phyloP scores from a whole-genome alignment of 1,140 invertebrate species.

The Agrypnia vestita region DNA sequence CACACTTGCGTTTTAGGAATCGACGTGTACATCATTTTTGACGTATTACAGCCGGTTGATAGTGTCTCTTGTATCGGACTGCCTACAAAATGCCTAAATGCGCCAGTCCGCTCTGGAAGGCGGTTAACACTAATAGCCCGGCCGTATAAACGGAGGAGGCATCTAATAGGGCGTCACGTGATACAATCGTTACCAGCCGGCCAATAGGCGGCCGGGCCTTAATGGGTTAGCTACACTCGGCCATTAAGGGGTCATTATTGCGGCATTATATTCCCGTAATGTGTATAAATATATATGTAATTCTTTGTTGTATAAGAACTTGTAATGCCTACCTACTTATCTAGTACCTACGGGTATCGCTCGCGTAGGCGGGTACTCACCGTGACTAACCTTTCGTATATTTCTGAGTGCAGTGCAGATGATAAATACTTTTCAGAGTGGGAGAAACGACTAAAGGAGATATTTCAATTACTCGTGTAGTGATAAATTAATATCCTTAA shows the following conservation, averaged over 20 bases:
- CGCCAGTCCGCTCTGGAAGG: neutral
- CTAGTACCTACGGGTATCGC: no score
- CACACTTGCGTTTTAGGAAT: no score
- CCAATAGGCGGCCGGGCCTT: slow-evolving; percentile 44
- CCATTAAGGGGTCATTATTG: slow-evolving; percentile 40
- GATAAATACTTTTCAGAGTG: no score
- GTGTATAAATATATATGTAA: slow-evolving; percentile 23
- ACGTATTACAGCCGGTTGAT: no score
- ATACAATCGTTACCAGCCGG: slow-evolving; percentile 50
- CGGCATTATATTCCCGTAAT: slow-evolving; percentile 15
- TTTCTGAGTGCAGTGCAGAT: no score
- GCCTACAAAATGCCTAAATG: neutral
- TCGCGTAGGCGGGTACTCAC: no score
- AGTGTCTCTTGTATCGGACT: neutral
- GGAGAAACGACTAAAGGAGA: no score
- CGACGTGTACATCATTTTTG: no score
- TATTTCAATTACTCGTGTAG: no score
- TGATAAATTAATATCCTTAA: no score
- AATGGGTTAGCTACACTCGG: slow-evolving; percentile 38
- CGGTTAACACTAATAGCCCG: slow-evolving; percentile 20
- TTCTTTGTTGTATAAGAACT: slow-evolving; percentile 6
- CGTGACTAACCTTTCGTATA: no score
- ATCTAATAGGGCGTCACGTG: slow-evolving; percentile 37
- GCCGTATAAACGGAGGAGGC: neutral
- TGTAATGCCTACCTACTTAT: no score